Evolutionary conservation across 2,888 invertebrate species (phyloP).

Genomic region (Mesochorus sp.): DNA sequence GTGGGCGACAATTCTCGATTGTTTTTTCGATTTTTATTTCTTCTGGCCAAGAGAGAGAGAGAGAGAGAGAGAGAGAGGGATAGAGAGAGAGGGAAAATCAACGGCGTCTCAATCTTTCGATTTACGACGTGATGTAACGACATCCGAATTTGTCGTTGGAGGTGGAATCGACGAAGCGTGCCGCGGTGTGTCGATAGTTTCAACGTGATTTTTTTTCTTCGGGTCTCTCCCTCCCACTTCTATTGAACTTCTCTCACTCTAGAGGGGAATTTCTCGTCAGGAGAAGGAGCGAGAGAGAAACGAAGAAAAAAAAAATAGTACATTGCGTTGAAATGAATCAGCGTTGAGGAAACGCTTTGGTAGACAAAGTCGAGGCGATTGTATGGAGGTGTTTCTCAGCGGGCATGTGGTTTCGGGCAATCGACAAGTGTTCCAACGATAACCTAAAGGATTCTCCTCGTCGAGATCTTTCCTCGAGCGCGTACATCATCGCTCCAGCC

Average conservation of each 20-base stretch:
- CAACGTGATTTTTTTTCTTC: conserved; percentile 53
- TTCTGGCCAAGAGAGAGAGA: too few species aligned
- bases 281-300: not conserved
- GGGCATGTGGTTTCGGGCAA: not conserved
- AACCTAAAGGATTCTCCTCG: not conserved
- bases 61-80: too few species aligned
- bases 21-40: not conserved
- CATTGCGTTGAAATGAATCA: conserved; percentile 76
- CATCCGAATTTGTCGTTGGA: conserved; percentile 72
- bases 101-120: conserved; percentile 15
- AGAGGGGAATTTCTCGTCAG: conserved; percentile 50
- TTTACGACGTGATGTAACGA: conserved; percentile 75
- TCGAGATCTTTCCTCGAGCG: not conserved
- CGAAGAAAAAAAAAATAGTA: conserved; percentile 60
- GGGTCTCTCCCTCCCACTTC: conserved; percentile 33
- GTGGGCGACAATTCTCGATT: conserved; percentile 48
- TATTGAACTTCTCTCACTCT: conserved; percentile 54
- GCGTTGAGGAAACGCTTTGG: conserved; percentile 46
- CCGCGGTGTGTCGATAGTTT: conserved; percentile 70
- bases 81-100: too few species aligned
- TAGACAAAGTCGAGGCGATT: not conserved
- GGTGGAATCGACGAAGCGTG: conserved; percentile 71
- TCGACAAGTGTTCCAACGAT: too few species aligned
- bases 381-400: too few species aligned
- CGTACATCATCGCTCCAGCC: conserved; percentile 22